Percentiles rank a stretch among this genome's conserved stretches.
These are phyloP conservation scores for Drosophila miranda DNA, from an alignment of 1,140 invertebrate species.

Conservation along the genomic window DNA sequence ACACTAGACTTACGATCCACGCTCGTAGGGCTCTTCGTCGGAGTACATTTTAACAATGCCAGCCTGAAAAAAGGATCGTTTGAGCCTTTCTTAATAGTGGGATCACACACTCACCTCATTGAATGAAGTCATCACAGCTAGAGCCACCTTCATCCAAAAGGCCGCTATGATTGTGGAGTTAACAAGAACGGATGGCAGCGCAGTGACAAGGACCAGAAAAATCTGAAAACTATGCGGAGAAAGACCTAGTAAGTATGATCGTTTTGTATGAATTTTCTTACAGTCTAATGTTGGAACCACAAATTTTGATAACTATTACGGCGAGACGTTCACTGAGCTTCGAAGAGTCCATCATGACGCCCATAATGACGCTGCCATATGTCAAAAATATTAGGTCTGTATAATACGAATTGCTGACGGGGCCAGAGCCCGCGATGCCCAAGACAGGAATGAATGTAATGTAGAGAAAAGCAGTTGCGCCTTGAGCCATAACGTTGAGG, in stretches of 20 bases:
- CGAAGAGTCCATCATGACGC: conserved; percentile 50
- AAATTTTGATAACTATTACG: background rate
- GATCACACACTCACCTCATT: conserved; percentile 16
- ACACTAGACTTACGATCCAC: conserved; percentile 39
- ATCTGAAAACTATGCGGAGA: conserved; percentile 34
- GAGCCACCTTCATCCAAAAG: conserved; percentile 55
- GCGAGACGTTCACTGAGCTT: conserved; percentile 39
- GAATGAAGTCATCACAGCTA: conserved; percentile 36
- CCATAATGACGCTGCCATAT: conserved; percentile 28
- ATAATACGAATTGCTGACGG: conserved; percentile 27
- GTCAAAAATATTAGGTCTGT: conserved; percentile 38
- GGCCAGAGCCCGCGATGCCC: conserved; percentile 33
- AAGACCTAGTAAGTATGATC: background rate
- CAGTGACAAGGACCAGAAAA: background rate
- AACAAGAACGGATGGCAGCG: background rate
- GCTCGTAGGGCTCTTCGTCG: conserved; percentile 50
- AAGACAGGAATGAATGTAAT: conserved; percentile 37
- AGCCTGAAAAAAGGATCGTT: conserved; percentile 7
- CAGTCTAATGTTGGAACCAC: conserved; percentile 23
- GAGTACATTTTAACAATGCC: conserved; percentile 16
- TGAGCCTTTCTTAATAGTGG: background rate
- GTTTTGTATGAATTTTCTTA: conserved; percentile 2
- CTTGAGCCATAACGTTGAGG: conserved; percentile 48
- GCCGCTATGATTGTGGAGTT: conserved; percentile 32
- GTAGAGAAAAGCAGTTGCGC: conserved; percentile 50